A percentile compares a stretch with the other conserved stretches of the same genome.
Evolutionary conservation across 37 sponge, comb jelly and placozoan species (phyloP).

Genomic region (Cladorhizidae sp.): DNA sequence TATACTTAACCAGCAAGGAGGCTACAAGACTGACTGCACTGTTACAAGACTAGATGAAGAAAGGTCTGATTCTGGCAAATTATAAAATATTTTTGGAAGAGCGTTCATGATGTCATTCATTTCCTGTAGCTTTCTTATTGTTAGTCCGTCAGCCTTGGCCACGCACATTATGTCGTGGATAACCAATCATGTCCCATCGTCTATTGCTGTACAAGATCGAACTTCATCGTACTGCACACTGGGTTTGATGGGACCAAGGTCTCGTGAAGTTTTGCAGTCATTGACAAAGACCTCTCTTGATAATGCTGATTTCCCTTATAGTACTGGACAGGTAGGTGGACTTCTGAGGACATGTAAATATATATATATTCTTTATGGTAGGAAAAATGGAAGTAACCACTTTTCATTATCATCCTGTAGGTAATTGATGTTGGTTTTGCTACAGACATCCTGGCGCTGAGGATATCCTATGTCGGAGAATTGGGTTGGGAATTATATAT

Average conservation of each 20-base stretch:
- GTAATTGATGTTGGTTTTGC: constrained; percentile 47
- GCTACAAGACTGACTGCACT: constrained; percentile 70
- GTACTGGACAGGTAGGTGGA: constrained; percentile 40
- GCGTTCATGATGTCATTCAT: neutral
- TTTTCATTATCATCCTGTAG: neutral
- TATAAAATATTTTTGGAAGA: neutral
- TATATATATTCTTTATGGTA: too few relatives aligned
- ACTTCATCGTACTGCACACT: constrained; percentile 41
- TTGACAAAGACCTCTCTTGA: constrained; percentile 39
- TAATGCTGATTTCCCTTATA: constrained; percentile 40
- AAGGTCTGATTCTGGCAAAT: constrained; percentile 14
- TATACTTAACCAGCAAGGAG: constrained; percentile 82
- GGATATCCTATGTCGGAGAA: constrained; percentile 80
- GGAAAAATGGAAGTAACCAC: too few relatives aligned
- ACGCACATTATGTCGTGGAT: constrained; percentile 43
- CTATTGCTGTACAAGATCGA: constrained; percentile 11
- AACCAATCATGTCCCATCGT: constrained; percentile 32
- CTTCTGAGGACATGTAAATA: too few relatives aligned
- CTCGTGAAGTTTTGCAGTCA: constrained; percentile 23
- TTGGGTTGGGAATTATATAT: constrained; percentile 89
- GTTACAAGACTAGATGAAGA: constrained; percentile 45
- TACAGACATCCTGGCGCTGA: constrained; percentile 43
- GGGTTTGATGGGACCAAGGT: constrained; percentile 57
- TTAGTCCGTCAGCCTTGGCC: constrained; percentile 27
- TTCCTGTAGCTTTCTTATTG: constrained; percentile 29